Percentiles rank a stretch among this genome's conserved stretches.
These are phyloP conservation scores for Toxotes lorentzi DNA, from an alignment of 2,797 vertebrate genomes.

Conservation along the genomic window DNA sequence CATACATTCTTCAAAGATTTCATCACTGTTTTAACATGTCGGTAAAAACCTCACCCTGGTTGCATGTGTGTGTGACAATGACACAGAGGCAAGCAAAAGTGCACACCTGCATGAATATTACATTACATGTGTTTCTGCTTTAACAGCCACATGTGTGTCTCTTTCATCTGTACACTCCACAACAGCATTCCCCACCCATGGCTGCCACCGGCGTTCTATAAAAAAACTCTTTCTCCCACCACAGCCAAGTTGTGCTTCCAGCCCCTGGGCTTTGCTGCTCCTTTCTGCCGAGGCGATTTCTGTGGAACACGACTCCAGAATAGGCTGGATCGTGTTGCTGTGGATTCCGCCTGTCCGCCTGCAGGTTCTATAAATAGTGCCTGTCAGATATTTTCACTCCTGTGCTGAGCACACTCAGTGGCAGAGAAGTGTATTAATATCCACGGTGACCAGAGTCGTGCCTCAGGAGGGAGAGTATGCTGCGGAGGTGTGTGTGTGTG, in stretches of 20 bases:
- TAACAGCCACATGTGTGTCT: conserved; percentile 50
- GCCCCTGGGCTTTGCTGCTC: conserved; percentile 49
- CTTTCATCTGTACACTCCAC: conserved; percentile 59
- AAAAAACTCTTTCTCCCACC: conserved; percentile 31
- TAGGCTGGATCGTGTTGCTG: conserved; percentile 77
- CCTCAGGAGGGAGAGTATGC: conserved; percentile 60
- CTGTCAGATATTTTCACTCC: conserved; percentile 86
- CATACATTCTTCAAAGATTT: conserved; percentile 47
- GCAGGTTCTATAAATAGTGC: conserved; percentile 85
- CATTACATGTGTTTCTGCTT: conserved; percentile 63
- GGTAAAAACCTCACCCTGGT: not conserved
- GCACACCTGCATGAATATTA: conserved; percentile 74
- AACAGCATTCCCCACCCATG: conserved; percentile 47
- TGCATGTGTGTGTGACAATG: conserved; percentile 14
- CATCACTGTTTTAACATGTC: conserved; percentile 47
- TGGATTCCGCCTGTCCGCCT: conserved; percentile 81
- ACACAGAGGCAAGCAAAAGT: conserved; percentile 26
- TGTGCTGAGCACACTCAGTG: conserved; percentile 76
- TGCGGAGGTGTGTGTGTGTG: conserved; percentile 57
- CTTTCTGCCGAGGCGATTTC: conserved; percentile 64
- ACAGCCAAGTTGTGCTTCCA: conserved; percentile 59
- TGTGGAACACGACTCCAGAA: conserved; percentile 75
- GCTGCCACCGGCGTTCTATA: conserved; percentile 55
- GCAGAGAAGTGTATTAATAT: conserved; percentile 85
- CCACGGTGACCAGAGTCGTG: conserved; percentile 80